Base-by-base conservation (phyloP, 2,888 invertebrate species). In the Elegia similella region DNA sequence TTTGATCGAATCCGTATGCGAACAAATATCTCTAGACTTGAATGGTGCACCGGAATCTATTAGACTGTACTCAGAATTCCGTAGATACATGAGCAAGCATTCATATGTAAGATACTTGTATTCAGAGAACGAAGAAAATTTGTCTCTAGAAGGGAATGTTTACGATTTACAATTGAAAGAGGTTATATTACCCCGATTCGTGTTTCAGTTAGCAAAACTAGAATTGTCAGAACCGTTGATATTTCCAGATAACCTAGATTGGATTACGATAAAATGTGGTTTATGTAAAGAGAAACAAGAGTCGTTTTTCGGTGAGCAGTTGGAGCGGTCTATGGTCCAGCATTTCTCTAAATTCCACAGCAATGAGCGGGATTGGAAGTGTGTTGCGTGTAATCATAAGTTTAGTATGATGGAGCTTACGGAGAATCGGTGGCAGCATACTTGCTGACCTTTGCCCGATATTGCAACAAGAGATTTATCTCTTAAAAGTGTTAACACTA, bases 91-190 rank as follows among this genome's bases (percentile, higher is more conserved):
- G 0, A 80, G 64, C 23, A 71, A 69, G 30, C 74, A 78, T 64
- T 69, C 74, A 0, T 88, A 84, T 42, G 65, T 78, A 0, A 66
- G 87, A 57, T 78, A 81, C 60, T 65, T 86, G 29, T 75, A 62
- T 6, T 60, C 69, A 1, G 74, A 82, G 0, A 7, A 58, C 43
- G 55, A 7, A 8, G 13, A 42, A 1, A 44, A 32, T 13, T 8
- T 7, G 6, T 23, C 0, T 56, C 44, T 0, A 2, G 30, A 57
- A 2, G 56, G 56, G 7, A 10, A 53, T 0, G 61, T 68, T 7
- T 76, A 77, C 52, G 82, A 87, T 59, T 58, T 87, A 3, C 80
- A 80, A 30, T 50, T 88, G 0, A 73, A 86, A 60, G 88, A 88
- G 57, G 71, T 66, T 0, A 7, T 80, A 0, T 54, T 64, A 1